Conservation (phyloP, 2,113 vertebrate species). For the Drymodes brunneopygia region DNA sequence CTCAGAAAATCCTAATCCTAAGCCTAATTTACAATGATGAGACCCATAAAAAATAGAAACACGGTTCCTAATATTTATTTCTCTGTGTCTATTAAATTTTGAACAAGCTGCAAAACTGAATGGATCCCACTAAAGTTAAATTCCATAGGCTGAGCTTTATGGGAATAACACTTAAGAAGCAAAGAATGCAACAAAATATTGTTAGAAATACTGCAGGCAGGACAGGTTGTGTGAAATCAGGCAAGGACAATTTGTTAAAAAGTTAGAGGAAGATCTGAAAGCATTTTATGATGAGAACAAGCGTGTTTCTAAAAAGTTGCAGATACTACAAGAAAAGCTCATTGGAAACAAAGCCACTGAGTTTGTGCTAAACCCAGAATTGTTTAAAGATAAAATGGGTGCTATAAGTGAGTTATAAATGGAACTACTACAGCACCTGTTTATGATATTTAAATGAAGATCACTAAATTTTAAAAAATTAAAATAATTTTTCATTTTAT, state of each 20-base stretch:
- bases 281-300: not conserved
- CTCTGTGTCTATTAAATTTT: not conserved
- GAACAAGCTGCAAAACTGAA: not conserved
- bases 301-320: not conserved
- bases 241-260: not conserved
- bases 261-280: not conserved
- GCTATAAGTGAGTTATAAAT: not conserved
- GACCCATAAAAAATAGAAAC: not conserved
- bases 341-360: not conserved
- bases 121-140: not conserved
- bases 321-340: not conserved
- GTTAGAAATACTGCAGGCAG: not conserved
- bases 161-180: not conserved
- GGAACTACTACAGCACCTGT: not conserved
- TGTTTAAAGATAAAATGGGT: not conserved
- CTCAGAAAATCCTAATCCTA: not conserved
- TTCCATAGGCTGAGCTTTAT: not conserved
- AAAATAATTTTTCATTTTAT: not conserved
- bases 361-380: not conserved
- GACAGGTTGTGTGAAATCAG: not conserved
- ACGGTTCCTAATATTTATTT: not conserved
- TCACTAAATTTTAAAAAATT: rapidly evolving
- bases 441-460: not conserved
- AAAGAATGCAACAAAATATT: not conserved
- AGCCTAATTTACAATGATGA: not conserved